Evolutionary conservation across 2,113 vertebrate species (phyloP).

Genomic region (Pangasianodon hypophthalmus): DNA sequence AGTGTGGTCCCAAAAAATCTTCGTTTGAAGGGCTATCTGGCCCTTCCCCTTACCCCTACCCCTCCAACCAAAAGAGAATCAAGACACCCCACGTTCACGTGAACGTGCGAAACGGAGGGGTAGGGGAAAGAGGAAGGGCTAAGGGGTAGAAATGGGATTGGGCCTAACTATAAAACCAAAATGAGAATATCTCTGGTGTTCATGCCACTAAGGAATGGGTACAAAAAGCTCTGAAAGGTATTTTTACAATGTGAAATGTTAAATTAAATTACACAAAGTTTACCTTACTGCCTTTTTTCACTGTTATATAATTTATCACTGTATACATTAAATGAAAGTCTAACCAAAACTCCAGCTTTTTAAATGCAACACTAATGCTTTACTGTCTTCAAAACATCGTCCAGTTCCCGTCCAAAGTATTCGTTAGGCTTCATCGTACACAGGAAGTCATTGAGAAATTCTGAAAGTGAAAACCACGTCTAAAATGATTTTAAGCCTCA

Average conservation of each 20-base stretch:
- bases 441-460: slow-evolving; percentile 4
- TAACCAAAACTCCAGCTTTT: neutral
- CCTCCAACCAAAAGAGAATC: too few species aligned
- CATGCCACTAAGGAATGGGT: neutral
- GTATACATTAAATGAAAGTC: neutral
- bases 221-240: neutral
- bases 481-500: neutral
- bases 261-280: neutral
- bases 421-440: neutral
- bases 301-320: neutral
- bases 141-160: too few species aligned
- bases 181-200: neutral
- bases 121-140: too few species aligned
- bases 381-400: neutral
- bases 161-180: too few species aligned
- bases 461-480: neutral
- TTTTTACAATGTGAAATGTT: neutral
- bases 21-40: too few species aligned
- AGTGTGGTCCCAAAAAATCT: too few species aligned
- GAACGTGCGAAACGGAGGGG: too few species aligned
- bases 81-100: too few species aligned
- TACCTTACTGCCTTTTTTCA: neutral
- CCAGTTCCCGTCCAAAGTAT: neutral
- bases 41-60: too few species aligned
- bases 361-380: neutral